A percentile compares a stretch with the other conserved stretches of the same genome.
phyloP scores from a whole-genome alignment of 2,797 vertebrate genomes.

The Tauraco hartlaubi region DNA sequence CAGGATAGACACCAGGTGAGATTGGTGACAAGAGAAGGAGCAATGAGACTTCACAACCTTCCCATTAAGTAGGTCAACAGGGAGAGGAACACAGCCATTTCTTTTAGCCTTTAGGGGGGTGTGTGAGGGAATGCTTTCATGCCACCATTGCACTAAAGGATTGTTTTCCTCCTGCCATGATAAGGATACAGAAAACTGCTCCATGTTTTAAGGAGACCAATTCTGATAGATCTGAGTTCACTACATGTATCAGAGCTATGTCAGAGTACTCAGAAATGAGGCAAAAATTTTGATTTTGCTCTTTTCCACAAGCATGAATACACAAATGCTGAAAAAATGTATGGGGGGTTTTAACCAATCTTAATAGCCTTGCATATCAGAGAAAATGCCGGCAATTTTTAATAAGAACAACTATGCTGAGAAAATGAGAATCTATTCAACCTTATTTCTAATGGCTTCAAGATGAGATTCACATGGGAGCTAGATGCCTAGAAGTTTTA shows the following conservation, averaged over 20 bases:
- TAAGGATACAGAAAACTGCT: neutral
- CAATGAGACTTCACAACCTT: neutral
- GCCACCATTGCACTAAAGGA: neutral
- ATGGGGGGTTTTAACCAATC: neutral
- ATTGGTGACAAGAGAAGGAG: neutral
- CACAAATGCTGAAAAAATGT: neutral
- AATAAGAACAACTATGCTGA: neutral
- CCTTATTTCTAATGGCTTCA: neutral
- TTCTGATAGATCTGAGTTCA: neutral
- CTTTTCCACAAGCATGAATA: neutral
- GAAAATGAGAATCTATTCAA: constrained; percentile 1
- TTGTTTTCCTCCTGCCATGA: neutral
- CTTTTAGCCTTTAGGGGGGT: neutral
- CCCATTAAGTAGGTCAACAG: neutral
- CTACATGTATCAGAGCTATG: neutral
- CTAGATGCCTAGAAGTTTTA: neutral
- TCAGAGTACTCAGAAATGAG: neutral
- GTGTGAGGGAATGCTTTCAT: neutral
- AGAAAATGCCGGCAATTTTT: neutral
- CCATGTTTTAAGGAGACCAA: neutral
- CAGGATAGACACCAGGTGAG: neutral
- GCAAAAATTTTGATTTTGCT: neutral
- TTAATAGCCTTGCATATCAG: neutral
- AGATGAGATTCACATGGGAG: neutral
- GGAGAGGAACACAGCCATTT: neutral